phyloP scores from a whole-genome alignment of 2,797 vertebrate species.

The Urosaurus nigricauda region DNA sequence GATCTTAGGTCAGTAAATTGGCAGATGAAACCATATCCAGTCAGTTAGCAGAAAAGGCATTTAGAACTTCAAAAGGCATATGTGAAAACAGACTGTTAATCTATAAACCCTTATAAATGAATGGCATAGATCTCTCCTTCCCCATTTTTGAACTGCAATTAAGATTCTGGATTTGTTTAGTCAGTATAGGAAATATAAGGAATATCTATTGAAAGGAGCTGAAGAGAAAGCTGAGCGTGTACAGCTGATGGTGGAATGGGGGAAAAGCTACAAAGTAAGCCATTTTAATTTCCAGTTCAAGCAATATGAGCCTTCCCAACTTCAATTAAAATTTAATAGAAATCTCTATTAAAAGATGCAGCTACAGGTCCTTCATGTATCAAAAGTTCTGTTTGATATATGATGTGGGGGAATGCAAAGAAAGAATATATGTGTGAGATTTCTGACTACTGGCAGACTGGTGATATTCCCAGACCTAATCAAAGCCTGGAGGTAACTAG shows the following conservation, averaged over 20 bases:
- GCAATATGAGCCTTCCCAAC: constrained; percentile 18
- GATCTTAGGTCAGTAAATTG: constrained; percentile 11
- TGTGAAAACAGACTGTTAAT: constrained; percentile 16
- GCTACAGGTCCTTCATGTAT: background rate
- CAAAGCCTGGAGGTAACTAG: background rate
- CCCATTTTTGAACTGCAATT: constrained; percentile 11
- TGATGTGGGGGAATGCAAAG: constrained; percentile 15
- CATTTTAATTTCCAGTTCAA: constrained; percentile 51
- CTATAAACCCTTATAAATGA: constrained; percentile 20
- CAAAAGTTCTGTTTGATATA: constrained; percentile 7
- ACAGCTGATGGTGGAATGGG: constrained; percentile 34
- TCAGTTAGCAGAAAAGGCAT: constrained; percentile 1
- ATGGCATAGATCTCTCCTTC: background rate
- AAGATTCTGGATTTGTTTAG: constrained; percentile 28
- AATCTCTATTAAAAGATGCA: constrained; percentile 51
- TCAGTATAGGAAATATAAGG: background rate
- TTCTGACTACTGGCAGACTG: constrained; percentile 32
- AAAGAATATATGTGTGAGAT: background rate
- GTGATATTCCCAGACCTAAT: background rate
- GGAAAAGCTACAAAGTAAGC: constrained; percentile 6
- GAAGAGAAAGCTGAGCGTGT: constrained; percentile 27
- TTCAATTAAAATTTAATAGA: background rate
- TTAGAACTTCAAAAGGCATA: constrained; percentile 17
- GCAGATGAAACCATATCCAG: constrained; percentile 14
- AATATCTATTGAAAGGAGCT: constrained; percentile 49